Evolutionary conservation across 1,140 invertebrate species (phyloP).

Genomic region (Leptopilina clavipes): DNA sequence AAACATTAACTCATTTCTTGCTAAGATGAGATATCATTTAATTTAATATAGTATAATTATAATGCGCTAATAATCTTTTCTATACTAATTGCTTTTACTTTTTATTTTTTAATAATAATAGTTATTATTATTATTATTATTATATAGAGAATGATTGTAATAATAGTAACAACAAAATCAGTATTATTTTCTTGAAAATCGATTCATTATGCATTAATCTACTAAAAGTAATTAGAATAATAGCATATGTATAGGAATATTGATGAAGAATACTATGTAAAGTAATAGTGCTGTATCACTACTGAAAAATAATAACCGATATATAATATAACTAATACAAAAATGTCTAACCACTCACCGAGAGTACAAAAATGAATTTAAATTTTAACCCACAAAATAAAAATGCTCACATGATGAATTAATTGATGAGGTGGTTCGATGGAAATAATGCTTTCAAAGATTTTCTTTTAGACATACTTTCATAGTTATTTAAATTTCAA

Average conservation of each 20-base stretch:
- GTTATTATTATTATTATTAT: no score
- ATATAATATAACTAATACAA: background rate
- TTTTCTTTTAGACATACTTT: background rate
- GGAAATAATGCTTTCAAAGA: constrained; percentile 12
- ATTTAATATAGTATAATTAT: no score
- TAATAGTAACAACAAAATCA: no score
- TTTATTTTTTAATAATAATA: no score
- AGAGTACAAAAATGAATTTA: background rate
- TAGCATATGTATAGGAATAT: background rate
- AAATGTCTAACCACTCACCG: constrained; percentile 13
- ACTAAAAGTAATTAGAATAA: no score
- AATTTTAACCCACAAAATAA: constrained; percentile 3
- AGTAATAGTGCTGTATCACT: background rate
- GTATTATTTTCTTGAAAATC: no score
- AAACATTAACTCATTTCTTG: no score
- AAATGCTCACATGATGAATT: constrained; percentile 2
- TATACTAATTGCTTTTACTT: no score
- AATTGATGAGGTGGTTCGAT: background rate
- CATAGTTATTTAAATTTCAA: background rate
- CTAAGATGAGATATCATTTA: no score
- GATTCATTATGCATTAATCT: no score
- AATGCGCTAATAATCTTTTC: no score
- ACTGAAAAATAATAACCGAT: constrained; percentile 13
- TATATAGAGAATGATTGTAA: no score
- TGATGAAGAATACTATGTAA: background rate